phyloP scores from a whole-genome alignment of 2,113 vertebrate genomes.

The Phrynosoma platyrhinos region DNA sequence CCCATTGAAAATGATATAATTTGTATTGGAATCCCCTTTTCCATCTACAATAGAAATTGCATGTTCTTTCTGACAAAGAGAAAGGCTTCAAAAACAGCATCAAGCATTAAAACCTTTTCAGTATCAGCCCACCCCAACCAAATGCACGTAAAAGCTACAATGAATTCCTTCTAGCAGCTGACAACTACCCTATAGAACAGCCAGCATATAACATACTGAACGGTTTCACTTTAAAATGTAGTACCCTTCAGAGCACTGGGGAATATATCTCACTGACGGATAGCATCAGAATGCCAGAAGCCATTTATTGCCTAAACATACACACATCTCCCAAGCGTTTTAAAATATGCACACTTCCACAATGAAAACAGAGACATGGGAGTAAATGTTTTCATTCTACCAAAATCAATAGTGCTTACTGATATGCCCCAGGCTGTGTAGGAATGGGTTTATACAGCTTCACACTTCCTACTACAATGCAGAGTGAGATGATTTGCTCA shows the following conservation, averaged over 20 bases:
- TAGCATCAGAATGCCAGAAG: slow-evolving; percentile 58
- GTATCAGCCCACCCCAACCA: not conserved
- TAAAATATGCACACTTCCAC: slow-evolving; percentile 70
- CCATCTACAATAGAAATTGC: rapidly evolving
- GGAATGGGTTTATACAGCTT: too few relatives aligned
- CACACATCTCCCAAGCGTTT: slow-evolving; percentile 12
- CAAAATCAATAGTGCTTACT: slow-evolving; percentile 55
- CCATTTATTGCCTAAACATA: slow-evolving; percentile 61
- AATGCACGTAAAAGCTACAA: not conserved
- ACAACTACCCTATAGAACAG: slow-evolving; percentile 8
- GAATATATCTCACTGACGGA: slow-evolving; percentile 53
- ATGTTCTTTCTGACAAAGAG: not conserved
- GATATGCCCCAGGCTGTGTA: slow-evolving; percentile 31
- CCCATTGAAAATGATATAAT: too few relatives aligned
- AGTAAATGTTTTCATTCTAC: slow-evolving; percentile 58
- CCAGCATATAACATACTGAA: slow-evolving; percentile 30
- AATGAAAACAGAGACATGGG: slow-evolving; percentile 44
- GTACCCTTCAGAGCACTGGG: slow-evolving; percentile 39
- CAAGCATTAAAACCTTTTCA: not conserved
- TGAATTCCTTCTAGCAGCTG: slow-evolving; percentile 9
- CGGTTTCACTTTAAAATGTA: slow-evolving; percentile 46
- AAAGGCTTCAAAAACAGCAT: not conserved
- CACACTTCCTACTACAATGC: too few relatives aligned
- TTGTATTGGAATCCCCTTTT: too few relatives aligned
- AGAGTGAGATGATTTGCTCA: too few relatives aligned